Evolutionary conservation across 2,113 vertebrate genomes (phyloP), one percentile per base, ranked within the genome.

Genomic region (Amphiprion percula): DNA sequence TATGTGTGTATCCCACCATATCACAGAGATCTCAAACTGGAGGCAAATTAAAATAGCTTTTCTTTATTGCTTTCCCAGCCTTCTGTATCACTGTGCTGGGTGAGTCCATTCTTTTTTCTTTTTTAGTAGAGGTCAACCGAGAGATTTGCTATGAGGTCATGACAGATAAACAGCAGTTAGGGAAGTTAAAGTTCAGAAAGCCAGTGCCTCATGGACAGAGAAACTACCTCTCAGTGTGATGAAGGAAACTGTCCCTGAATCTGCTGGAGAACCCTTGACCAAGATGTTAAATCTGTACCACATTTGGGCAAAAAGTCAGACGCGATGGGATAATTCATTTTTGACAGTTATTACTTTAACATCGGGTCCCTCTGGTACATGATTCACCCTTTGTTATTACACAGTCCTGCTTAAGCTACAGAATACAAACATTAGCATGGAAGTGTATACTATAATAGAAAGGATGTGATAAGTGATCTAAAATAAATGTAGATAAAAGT

Each of bases 11-110:
- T 66, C 74, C 74, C 79, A 52, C 53, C 73, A 61, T 88, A 86
- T 91, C 87, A 37, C 61, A 72, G 46, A 69, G 80, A 91, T 89
- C 76, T 88, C 61, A 68, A 78, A 80, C 66, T 30, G 69, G 50
- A 54, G 65, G 70, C 47, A 68, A 85, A 84, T 88, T 75, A 81
- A 79, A 87, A 88, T 52, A 33, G 55, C 33, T 21, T 63, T 76
- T 63, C 71, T 88, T 83, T 82, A 75, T 82, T 80, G 78, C 74
- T 75, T 41, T 62, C 28, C 61, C 68, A 66, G 50, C 52, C 62
- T 47, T 68, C 47, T 67, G 63, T 80, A 67, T 85, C 68, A 54
- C 56, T 44, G 37, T 4, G n/a, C 54, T 21, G 60, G 54, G 62
- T 71, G 76, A 61, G 60, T 77, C 79, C 39, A 86, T 88, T 88